Evolutionary conservation across 2,113 vertebrate species (phyloP).

Genomic region (Sapajus apella): DNA sequence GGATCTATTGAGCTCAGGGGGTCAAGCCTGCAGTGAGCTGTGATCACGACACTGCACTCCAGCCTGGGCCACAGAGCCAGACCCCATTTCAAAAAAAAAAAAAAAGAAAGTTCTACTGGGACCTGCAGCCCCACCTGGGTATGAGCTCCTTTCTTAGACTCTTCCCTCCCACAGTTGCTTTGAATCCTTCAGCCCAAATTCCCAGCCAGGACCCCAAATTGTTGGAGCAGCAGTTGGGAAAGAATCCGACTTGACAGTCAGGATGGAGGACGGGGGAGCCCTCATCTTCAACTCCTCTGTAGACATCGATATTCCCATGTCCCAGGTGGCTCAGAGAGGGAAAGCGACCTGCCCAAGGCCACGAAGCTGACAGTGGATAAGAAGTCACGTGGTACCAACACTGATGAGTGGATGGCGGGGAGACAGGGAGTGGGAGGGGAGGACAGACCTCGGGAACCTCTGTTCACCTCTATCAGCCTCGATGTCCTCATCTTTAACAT

Average conservation of each 20-base stretch:
- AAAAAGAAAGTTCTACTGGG: neutral
- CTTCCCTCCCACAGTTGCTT: neutral
- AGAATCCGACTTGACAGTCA: neutral
- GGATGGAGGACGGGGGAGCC: neutral
- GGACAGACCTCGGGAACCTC: accelerated
- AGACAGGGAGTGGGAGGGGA: neutral
- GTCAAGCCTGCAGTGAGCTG: too few species aligned
- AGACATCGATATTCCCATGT: neutral
- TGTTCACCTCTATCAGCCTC: neutral
- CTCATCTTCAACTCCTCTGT: neutral
- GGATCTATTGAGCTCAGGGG: too few species aligned
- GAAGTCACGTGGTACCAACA: neutral
- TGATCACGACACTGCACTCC: too few species aligned
- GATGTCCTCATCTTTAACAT: neutral
- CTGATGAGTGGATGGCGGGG: accelerated
- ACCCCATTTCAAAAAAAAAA: too few species aligned
- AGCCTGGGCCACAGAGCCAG: too few species aligned
- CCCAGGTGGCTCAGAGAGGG: neutral
- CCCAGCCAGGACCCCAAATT: neutral
- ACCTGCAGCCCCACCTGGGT: neutral
- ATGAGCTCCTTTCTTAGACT: neutral
- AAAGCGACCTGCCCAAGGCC: neutral
- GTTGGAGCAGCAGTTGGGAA: neutral
- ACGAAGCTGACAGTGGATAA: neutral
- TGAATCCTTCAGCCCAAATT: neutral